Conservation (phyloP, 2,888 invertebrate genomes). For the Coleophora deauratella region DNA sequence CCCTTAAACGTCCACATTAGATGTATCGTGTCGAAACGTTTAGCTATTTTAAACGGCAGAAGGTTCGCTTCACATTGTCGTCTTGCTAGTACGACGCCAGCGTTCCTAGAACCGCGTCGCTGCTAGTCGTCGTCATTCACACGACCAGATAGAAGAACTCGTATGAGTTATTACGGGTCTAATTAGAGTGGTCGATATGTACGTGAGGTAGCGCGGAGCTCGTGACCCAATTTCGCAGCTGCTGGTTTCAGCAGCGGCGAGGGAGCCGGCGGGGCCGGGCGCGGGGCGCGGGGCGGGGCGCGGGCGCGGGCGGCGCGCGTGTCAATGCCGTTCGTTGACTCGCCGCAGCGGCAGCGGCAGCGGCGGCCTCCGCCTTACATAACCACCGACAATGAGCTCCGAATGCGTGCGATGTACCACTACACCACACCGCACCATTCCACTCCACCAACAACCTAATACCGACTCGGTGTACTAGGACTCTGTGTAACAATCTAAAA, state of each 20-base stretch:
- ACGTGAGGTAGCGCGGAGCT: conserved; percentile 62
- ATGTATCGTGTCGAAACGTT: conserved; percentile 39
- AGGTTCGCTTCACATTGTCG: conserved; percentile 53
- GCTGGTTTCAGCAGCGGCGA: conserved; percentile 68
- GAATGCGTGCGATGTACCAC: conserved; percentile 58
- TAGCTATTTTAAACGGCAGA: conserved; percentile 51
- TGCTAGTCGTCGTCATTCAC: conserved; percentile 13
- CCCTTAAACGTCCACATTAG: conserved; percentile 32
- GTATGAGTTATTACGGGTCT: conserved; percentile 38
- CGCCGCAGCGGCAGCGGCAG: conserved; percentile 57
- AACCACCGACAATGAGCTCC: conserved; percentile 68
- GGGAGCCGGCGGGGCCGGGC: conserved; percentile 41
- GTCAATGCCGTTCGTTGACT: conserved; percentile 75
- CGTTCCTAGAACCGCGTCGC: conserved; percentile 19
- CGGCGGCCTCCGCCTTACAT: conserved; percentile 70
- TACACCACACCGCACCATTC: conserved; percentile 5
- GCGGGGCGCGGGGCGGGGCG: conserved; percentile 31
- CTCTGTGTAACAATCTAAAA: background rate
- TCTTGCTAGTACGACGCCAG: conserved; percentile 43
- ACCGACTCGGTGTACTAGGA: background rate
- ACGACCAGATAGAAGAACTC: conserved; percentile 10
- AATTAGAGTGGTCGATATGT: conserved; percentile 41
- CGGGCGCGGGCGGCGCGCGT: conserved; percentile 49
- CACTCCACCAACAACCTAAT: background rate
- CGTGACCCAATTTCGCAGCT: conserved; percentile 73